phyloP scores from a whole-genome alignment of 1,140 invertebrate species.

The Drosophila suzukii region DNA sequence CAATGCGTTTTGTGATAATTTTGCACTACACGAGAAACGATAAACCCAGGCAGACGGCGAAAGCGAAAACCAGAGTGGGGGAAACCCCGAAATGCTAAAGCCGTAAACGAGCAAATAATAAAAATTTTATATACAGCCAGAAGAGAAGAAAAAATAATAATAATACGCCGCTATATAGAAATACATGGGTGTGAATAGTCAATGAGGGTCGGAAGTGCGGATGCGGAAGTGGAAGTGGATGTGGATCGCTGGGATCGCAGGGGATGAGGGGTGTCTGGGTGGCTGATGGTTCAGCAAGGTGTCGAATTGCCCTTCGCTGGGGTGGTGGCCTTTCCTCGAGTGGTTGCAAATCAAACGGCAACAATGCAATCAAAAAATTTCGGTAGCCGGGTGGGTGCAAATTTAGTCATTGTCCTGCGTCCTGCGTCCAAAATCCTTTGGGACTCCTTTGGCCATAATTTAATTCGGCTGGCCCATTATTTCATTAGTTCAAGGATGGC shows the following conservation, averaged over 20 bases:
- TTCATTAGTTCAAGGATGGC: slow-evolving; percentile 69
- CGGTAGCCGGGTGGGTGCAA: slow-evolving; percentile 66
- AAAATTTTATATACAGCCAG: slow-evolving; percentile 60
- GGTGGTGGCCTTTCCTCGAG: slow-evolving; percentile 13
- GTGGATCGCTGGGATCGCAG: slow-evolving; percentile 16
- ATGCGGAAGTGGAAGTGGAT: slow-evolving; percentile 11
- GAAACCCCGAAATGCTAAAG: slow-evolving; percentile 37
- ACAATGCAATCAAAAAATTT: slow-evolving; percentile 80
- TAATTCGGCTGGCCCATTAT: slow-evolving; percentile 75
- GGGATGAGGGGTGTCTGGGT: slow-evolving; percentile 3
- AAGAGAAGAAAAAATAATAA: slow-evolving; percentile 53
- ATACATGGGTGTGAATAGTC: slow-evolving; percentile 82
- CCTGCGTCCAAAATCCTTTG: slow-evolving; percentile 31
- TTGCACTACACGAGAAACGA: slow-evolving; percentile 66
- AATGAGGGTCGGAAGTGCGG: slow-evolving; percentile 61
- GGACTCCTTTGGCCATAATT: slow-evolving; percentile 73
- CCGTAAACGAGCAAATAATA: slow-evolving; percentile 79
- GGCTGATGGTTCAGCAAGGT: slow-evolving; percentile 38
- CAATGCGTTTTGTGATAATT: slow-evolving; percentile 81
- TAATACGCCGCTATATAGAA: slow-evolving; percentile 40
- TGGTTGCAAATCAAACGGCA: slow-evolving; percentile 72
- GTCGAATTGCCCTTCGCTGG: slow-evolving; percentile 25
- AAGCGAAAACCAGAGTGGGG: slow-evolving; percentile 2
- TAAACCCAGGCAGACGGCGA: slow-evolving; percentile 38
- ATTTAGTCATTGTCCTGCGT: slow-evolving; percentile 75